These are phyloP conservation scores for Drosophila anomalata DNA, from an alignment of 2,888 invertebrate species.

Conservation along the genomic window DNA sequence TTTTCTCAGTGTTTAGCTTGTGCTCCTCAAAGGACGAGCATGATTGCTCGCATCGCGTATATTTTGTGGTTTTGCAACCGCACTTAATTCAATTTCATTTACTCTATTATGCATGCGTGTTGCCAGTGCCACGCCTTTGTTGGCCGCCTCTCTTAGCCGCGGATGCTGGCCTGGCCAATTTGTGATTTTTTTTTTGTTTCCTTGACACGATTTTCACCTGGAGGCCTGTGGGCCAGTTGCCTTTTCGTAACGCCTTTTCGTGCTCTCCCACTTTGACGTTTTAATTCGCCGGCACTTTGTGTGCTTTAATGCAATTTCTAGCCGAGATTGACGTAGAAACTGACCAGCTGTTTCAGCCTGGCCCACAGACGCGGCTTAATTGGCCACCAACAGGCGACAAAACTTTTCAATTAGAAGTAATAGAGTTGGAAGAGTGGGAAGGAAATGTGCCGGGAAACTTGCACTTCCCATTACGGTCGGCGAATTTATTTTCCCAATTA, in stretches of 20 bases:
- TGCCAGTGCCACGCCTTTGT: slow-evolving; percentile 9
- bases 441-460: slow-evolving; percentile 21
- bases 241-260: slow-evolving; percentile 9
- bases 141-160: background rate
- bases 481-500: slow-evolving; percentile 61
- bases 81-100: slow-evolving; percentile 64
- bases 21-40: slow-evolving; percentile 11
- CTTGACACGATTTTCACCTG: slow-evolving; percentile 28
- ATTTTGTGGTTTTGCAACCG: slow-evolving; percentile 52
- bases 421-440: slow-evolving; percentile 39
- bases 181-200: slow-evolving; percentile 37
- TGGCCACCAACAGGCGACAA: slow-evolving; percentile 49
- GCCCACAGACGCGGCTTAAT: slow-evolving; percentile 51
- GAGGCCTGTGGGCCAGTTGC: background rate
- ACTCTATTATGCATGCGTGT: slow-evolving; percentile 49
- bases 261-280: slow-evolving; percentile 21
- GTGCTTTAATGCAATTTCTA: slow-evolving; percentile 53
- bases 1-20: slow-evolving; percentile 1
- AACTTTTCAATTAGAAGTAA: slow-evolving; percentile 67
- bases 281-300: slow-evolving; percentile 32
- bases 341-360: background rate
- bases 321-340: slow-evolving; percentile 15
- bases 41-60: slow-evolving; percentile 38
- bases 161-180: slow-evolving; percentile 47
- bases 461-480: slow-evolving; percentile 26